Percentiles rank a stretch among this genome's conserved stretches.
Evolutionary conservation across 1,140 invertebrate species (phyloP).

Genomic region (Chrysopa pallens): DNA sequence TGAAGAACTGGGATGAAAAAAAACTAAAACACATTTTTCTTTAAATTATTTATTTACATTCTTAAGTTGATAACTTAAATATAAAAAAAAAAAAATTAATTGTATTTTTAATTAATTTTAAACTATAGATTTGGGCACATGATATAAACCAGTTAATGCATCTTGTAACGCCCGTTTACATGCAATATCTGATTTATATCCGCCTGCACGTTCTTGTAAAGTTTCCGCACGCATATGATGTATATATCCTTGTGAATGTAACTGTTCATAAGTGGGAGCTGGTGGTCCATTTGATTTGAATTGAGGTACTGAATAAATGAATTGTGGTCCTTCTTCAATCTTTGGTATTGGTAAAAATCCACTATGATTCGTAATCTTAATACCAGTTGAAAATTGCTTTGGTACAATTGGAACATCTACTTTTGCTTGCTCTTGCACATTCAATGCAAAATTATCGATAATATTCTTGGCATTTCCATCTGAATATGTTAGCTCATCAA

Average conservation of each 20-base stretch:
- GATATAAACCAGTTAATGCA: conserved; percentile 69
- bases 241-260: conserved; percentile 53
- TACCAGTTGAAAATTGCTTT: conserved; percentile 63
- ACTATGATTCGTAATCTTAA: conserved; percentile 44
- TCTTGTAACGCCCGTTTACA: conserved; percentile 82
- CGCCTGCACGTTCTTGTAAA: conserved; percentile 65
- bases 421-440: conserved; percentile 27
- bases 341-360: conserved; percentile 45
- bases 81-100: too few relatives aligned
- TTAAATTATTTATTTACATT: too few relatives aligned
- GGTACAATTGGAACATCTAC: conserved; percentile 9
- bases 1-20: too few relatives aligned
- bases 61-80: too few relatives aligned
- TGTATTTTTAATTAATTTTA: neutral
- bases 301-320: conserved; percentile 40
- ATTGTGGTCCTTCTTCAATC: conserved; percentile 56
- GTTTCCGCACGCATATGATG: conserved; percentile 52
- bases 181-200: conserved; percentile 63
- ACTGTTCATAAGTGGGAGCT: conserved; percentile 41
- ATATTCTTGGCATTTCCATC: conserved; percentile 77
- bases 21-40: too few relatives aligned
- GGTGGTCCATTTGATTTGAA: conserved; percentile 51
- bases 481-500: conserved; percentile 88
- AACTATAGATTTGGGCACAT: conserved; percentile 22
- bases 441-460: conserved; percentile 61